Base-by-base conservation (phyloP, 2,797 vertebrate species). In the Parauchenoglanis punctatus region DNA sequence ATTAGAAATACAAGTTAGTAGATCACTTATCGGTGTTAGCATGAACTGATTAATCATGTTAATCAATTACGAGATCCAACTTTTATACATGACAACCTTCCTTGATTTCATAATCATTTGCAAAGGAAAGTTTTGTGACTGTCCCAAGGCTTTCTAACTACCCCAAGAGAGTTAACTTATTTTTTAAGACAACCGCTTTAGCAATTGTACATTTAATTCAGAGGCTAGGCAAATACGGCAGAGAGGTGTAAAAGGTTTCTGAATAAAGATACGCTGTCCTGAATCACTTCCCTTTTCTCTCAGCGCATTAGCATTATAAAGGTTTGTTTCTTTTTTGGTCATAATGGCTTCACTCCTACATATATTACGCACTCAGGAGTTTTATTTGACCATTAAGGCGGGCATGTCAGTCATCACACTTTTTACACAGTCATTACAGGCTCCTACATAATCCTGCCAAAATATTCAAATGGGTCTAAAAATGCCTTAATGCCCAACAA, bases 161-260 rank as follows among this genome's bases (percentile, higher is more conserved):
- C 35, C 35, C n/a, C 18, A 65, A 63, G 61, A 81, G 40, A 54
- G 82, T 89, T 52, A 83, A 31, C n/a, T 56, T 84, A 61, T 78
- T 70, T 83, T 85, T 56, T 81, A 7, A 75, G 61, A 85, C 56
- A 87, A 52, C 63, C 87, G 83, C 84, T 89, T 88, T 85, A 83
- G n/a, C 77, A 85, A 58, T 83, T 75, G 68, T 85, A 82, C 86
- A 85, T 23, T 89, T 85, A 81, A 86, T 85, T 88, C 31, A 40
- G 54, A 73, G n/a, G 28, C 31, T 70, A 87, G 67, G 76, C 44
- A 86, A 84, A 88, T 73, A 78, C 49, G 7, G 40, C 63, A 70
- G 44, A 49, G 8, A 78, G 63, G 80, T 84, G 68, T 90, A 89
- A 89, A 89, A 89, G 88, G 61, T 87, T 89, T 87, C 88, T 88